A percentile compares a stretch with the other conserved stretches of the same genome.
Evolutionary conservation across 2,797 vertebrate genomes (phyloP).

Genomic region (Erpetoichthys calabaricus): DNA sequence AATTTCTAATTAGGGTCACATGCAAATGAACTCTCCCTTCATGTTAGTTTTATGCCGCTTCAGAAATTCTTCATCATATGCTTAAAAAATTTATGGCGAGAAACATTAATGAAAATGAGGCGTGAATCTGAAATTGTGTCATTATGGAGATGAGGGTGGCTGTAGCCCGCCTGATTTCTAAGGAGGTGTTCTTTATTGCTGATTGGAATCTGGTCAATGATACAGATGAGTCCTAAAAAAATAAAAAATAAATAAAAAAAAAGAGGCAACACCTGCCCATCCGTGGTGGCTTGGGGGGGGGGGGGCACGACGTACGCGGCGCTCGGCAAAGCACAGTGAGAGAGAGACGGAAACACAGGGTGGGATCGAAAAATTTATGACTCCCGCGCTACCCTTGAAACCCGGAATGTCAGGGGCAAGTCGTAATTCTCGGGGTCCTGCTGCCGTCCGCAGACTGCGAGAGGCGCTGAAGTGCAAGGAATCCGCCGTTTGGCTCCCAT

Average conservation of each 20-base stretch:
- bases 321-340: too few relatives aligned
- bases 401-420: constrained; percentile 10
- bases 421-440: background rate
- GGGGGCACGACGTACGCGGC: background rate
- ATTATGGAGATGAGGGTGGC: constrained; percentile 56
- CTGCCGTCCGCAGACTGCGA: background rate
- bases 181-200: constrained; percentile 48
- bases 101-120: constrained; percentile 74
- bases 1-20: constrained; percentile 70
- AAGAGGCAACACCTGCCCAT: constrained; percentile 18
- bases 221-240: constrained; percentile 23
- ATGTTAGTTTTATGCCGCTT: constrained; percentile 71
- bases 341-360: too few relatives aligned
- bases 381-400: constrained; percentile 11
- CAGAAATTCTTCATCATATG: constrained; percentile 74
- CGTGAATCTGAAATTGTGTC: constrained; percentile 63
- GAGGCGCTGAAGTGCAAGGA: too few relatives aligned
- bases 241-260: constrained; percentile 34
- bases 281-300: constrained; percentile 1
- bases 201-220: constrained; percentile 34
- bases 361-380: too few relatives aligned
- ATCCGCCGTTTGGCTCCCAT: too few relatives aligned
- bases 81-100: constrained; percentile 70
- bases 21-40: constrained; percentile 60
- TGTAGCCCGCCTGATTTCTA: constrained; percentile 43